Base-by-base conservation (phyloP, 2,888 invertebrate genomes). In the Cataglyphis albicans region DNA sequence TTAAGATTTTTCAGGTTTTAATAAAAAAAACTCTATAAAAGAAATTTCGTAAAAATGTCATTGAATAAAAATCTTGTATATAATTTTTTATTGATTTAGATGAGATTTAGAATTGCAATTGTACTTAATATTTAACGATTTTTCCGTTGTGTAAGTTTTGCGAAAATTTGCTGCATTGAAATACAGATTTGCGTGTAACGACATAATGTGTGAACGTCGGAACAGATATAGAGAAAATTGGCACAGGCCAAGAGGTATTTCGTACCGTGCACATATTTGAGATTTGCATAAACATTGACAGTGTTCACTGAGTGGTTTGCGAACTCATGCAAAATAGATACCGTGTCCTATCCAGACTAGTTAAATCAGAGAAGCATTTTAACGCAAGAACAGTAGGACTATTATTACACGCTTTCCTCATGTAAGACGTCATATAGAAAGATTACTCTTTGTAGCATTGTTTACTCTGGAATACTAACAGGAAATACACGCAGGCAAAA, bases 221-320 rank as follows among this genome's bases (percentile, higher is more conserved):
- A 35, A 80, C 38, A 59, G 70, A 41, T 70, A 29, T 44, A 41
- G 78, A 78, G 72, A 59, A 80, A 80, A 80, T 80, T 80, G 78
- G 78, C 59, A 80, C 78, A 44, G 72, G 59, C 59, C 72, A 72
- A 59, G 48, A 52, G 72, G 44, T 72, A 80, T 72, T 80, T 80
- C 78, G 72, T 72, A 44, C 59, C 18, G 59, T 12, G 55, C 59
- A 57, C 78, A 80, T 80, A 80, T 80, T 80, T 59, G 72, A 80
- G 78, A 80, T 80, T 80, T 80, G 72, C 78, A 80, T 80, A 80
- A 80, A 80, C 78, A 80, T 80, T 80, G 78, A 80, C 78, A 72
- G 72, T 80, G 72, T 72, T 80, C 78, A 80, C 78, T 80, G 78
- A 80, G 78, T 72, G 78, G 78, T 80, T 80, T 59, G 78, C 72